phyloP scores from a whole-genome alignment of 2,797 vertebrate genomes.

The Trachops cirrhosus region DNA sequence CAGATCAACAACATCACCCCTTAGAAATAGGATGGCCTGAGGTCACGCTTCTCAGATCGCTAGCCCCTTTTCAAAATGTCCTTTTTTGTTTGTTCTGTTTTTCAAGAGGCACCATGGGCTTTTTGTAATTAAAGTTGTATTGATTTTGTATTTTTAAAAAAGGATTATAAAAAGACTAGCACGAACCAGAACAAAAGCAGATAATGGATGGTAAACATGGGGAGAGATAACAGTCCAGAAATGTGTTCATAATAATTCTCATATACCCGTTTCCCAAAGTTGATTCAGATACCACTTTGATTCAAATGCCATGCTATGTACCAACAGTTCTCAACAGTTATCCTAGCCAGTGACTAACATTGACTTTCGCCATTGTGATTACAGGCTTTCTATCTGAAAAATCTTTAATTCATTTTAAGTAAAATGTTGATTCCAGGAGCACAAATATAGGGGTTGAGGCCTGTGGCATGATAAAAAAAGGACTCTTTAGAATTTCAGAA shows the following conservation, averaged over 20 bases:
- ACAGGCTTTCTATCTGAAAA: background rate
- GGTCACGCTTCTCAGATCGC: conserved; percentile 69
- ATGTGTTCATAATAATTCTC: conserved; percentile 23
- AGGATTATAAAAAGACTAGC: conserved; percentile 71
- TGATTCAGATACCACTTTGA: conserved; percentile 10
- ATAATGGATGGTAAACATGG: conserved; percentile 69
- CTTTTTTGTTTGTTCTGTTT: conserved; percentile 71
- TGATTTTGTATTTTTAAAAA: conserved; percentile 78
- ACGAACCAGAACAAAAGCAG: conserved; percentile 69
- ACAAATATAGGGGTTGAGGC: background rate
- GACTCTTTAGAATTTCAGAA: background rate
- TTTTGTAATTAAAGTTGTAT: conserved; percentile 68
- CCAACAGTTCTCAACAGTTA: background rate
- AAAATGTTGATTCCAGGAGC: conserved; percentile 22
- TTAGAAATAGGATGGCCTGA: conserved; percentile 56
- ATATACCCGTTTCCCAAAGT: conserved; percentile 32
- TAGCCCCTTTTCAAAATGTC: conserved; percentile 64
- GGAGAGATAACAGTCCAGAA: conserved; percentile 58
- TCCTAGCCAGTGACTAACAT: background rate
- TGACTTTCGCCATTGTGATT: background rate
- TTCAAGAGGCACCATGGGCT: conserved; percentile 51
- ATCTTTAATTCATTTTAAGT: conserved; percentile 49
- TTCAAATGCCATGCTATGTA: conserved; percentile 2
- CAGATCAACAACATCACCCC: conserved; percentile 42
- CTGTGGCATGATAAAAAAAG: background rate